These are phyloP conservation scores for Kryphioiulus occultus DNA, from an alignment of 2,888 invertebrate species.

Conservation along the genomic window DNA sequence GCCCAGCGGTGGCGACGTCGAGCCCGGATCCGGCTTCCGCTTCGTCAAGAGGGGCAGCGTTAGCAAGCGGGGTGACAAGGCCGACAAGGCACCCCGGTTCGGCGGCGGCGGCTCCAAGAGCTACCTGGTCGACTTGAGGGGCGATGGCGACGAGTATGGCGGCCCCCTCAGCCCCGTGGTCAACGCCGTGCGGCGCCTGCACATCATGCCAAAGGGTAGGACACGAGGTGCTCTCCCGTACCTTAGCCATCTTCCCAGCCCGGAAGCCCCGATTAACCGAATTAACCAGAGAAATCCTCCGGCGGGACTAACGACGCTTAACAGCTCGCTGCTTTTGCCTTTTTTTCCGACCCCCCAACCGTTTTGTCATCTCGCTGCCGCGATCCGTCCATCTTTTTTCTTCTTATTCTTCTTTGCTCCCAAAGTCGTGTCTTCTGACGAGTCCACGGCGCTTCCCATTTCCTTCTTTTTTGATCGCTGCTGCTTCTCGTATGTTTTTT, in stretches of 20 bases:
- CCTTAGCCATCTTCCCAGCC: background rate
- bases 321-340: background rate
- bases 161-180: constrained; percentile 46
- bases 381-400: background rate
- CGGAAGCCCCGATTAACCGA: constrained; percentile 15
- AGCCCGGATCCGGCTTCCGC: background rate
- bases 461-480: background rate
- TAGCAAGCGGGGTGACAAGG: constrained; percentile 40
- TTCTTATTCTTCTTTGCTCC: background rate
- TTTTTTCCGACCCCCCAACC: background rate
- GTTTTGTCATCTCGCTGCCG: background rate
- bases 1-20: background rate
- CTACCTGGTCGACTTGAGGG: constrained; percentile 46
- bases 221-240: background rate
- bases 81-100: background rate
- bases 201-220: constrained; percentile 48
- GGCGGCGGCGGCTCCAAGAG: background rate
- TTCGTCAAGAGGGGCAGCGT: constrained; percentile 3
- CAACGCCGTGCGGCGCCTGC: constrained; percentile 44
- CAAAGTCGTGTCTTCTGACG: background rate
- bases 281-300: background rate
- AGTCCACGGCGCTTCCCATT: background rate
- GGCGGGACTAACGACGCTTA: background rate
- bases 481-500: background rate
- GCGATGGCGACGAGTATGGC: constrained; percentile 40